Base-by-base conservation (phyloP, 30 jellyfish, hydroid and myxozoan genomes). In the Rhopilema esculentum region DNA sequence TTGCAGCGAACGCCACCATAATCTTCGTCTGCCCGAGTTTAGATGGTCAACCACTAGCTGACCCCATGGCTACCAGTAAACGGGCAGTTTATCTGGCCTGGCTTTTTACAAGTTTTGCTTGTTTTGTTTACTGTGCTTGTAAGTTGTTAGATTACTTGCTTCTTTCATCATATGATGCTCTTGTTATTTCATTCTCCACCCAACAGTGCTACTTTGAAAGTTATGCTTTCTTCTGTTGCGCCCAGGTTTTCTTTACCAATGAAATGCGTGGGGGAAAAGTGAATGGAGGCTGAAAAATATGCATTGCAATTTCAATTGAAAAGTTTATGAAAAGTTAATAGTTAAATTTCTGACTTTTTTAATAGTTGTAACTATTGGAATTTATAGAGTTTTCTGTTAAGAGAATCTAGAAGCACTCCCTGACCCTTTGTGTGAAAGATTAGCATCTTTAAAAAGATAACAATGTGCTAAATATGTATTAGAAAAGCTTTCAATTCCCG, bases 391-490 rank as follows among this genome's bases (percentile, higher is more conserved):
- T 66, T 7, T 0, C 28, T 16, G 21, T 66, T 28, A 32, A 66
- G 8, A 0, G 28, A 8, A 66, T 66, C 21, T 21, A 16, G 76
- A 26, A 66, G 49, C 2, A 1, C 8, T 16, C 8, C 76, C 0
- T 66, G 50, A 66, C 48, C 16, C 32, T 0, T 66, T 30, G 49
- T 66, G 4, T 8, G 32, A 66, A 20, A 22, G 48, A 66, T 29
- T 72, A 25, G 48, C 27, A 23, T 77, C 88, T 31, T 77, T 63
- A 77, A 77, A 77, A 25, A 22, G 63, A 49, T 53, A 49, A 77
- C 61, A 77, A 77, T 18, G 88, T 52, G 88, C 78, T 77, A 77
- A 77, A 53, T 25, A 77, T 26, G 88, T 77, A 23, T 22, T 53
- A 53, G 61, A 23, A 27, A 7, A 57, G 49, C 51, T 53, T 77